Conservation (phyloP, 2,797 vertebrate species). For the Paguma larvata region DNA sequence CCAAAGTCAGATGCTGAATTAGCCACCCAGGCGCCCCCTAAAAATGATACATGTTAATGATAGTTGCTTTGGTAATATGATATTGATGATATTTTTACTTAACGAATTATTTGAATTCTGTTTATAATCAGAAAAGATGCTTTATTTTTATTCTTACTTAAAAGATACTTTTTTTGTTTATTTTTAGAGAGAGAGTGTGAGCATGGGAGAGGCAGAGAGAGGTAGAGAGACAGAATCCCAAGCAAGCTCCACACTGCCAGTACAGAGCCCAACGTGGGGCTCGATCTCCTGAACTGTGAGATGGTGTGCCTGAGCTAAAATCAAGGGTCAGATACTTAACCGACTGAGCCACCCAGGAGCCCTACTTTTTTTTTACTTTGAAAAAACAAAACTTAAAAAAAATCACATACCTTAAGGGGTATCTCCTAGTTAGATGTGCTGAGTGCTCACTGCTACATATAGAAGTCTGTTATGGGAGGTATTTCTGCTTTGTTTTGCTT, state of each 20-base stretch:
- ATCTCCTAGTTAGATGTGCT: not conserved
- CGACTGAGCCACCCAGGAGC: too few species aligned
- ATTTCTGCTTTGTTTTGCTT: not conserved
- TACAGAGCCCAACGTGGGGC: too few species aligned
- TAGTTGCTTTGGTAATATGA: not conserved
- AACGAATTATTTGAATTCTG: not conserved
- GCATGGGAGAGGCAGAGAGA: too few species aligned
- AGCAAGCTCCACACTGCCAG: too few species aligned
- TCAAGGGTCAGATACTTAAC: too few species aligned
- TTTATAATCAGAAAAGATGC: not conserved
- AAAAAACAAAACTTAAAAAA: not conserved
- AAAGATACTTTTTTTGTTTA: too few species aligned
- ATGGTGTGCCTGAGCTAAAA: too few species aligned
- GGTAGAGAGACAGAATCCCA: too few species aligned
- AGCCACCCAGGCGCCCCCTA: not conserved
- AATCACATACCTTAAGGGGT: not conserved
- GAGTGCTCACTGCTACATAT: not conserved
- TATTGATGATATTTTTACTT: slow-evolving; percentile 25
- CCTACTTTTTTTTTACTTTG: not conserved
- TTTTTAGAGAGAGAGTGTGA: too few species aligned
- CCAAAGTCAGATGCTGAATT: too few species aligned
- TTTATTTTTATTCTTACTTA: too few species aligned
- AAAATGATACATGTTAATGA: not conserved
- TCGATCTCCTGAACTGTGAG: too few species aligned
- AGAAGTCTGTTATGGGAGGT: not conserved